Percentiles rank a stretch among this genome's conserved stretches.
phyloP scores from a whole-genome alignment of 2,113 vertebrate genomes.

The Odocoileus hemionus region DNA sequence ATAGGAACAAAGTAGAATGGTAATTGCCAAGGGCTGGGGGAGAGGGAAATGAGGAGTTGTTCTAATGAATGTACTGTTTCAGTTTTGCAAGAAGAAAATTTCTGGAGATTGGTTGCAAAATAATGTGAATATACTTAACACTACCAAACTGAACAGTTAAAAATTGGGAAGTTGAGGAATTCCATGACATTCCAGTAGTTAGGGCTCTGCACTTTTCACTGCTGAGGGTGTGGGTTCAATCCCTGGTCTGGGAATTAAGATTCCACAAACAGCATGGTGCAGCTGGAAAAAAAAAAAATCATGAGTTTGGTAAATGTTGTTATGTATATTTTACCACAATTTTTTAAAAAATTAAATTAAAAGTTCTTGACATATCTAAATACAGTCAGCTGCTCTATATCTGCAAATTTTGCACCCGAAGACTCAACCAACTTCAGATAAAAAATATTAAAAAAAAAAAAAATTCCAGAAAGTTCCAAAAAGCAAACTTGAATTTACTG shows the following conservation, averaged over 20 bases:
- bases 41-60: neutral
- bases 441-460: neutral
- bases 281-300: neutral
- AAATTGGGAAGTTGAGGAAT: neutral
- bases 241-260: neutral
- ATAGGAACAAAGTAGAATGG: neutral
- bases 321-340: neutral
- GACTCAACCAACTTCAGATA: neutral
- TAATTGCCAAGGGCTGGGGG: neutral
- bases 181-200: neutral
- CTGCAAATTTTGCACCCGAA: neutral
- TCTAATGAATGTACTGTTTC: neutral
- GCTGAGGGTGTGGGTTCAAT: neutral
- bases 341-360: neutral
- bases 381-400: neutral
- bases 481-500: neutral
- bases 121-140: neutral
- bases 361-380: neutral
- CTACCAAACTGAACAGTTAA: neutral
- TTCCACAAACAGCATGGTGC: neutral
- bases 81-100: neutral
- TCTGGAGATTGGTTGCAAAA: neutral
- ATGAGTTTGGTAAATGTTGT: neutral
- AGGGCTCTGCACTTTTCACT: neutral
- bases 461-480: neutral